Base-by-base conservation (phyloP, 2,888 invertebrate genomes). In the Anaspis maculata region DNA sequence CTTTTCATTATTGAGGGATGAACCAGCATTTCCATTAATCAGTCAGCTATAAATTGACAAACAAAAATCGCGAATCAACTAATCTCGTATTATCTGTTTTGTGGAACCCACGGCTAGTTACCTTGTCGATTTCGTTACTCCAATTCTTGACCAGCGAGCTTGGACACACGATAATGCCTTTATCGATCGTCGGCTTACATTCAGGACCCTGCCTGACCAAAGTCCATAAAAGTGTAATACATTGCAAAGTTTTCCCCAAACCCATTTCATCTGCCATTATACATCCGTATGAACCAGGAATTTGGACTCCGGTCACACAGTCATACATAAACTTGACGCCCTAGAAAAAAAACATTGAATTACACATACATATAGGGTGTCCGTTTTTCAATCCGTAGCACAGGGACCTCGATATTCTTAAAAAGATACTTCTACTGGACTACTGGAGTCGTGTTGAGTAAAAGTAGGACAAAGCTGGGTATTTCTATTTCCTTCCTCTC, bases 231-330 rank as follows among this genome's bases (percentile, higher is more conserved):
- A 98, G 68, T 0, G 96, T 86, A 34, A 98, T 95, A 62, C 97
- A 98, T 62, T 98, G 98, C 6, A 98, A 68, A 1, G 98, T 98
- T 68, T 98, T 99, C 2, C 97, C 97, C 19, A 97, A 71, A 51
- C 89, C 96, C 97, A 98, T 98, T 74, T 98, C 98, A 67, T 98
- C 98, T 2, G 98, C 98, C 97, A 98, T 98, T 27, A 98, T 98
- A 54, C 97, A 98, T 1, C 98, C 98, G 63, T 76, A 83, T 15
- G 84, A 84, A 39, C 77, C 74, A 35, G 85, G 83, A 47, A 94
- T 91, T 53, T 90, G 84, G 22, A 75, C 70, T 1, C 97, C 98
- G 5, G 89, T 92, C 2, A 97, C 95, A 69, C 97, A 98, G 61
- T 98, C 95, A 59, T 94, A 98, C 95, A 98, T 96, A 61, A 98